Base-by-base conservation (phyloP, 2,797 vertebrate species). In the Smutsia gigantea region DNA sequence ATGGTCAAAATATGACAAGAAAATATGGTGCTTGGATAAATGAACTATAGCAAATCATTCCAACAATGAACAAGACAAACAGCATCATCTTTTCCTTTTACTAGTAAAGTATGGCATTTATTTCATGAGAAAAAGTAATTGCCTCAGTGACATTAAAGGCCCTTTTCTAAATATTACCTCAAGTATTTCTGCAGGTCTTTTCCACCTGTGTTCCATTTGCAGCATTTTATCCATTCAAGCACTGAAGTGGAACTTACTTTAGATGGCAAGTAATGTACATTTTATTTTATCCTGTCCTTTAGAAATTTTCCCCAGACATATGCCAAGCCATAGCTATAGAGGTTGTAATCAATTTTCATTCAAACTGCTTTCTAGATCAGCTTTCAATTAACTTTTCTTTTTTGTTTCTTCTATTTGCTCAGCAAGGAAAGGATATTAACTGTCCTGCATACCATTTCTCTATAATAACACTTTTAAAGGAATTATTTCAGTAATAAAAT, bases 91-190 rank as follows among this genome's bases (percentile, higher is more conserved):
- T 96, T 64, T 94, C 53, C 34, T 94, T 97, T 97, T 92, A 81
- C 94, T 97, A 93, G 82, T 63, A 95, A 96, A 93, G 84, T 81
- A 87, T 31, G 96, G 42, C 25, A 93, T 84, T 96, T 61, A 91
- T 78, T 93, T 96, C 87, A 91, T 90, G 83, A 96, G 55, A 94
- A 66, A 66, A 97, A 98, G 49, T 82, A 86, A 98, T 98, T 95
- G 95, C 85, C 57, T 96, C 86, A 10, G 79, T 96, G 79, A 87
- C 61, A 92, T 74, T 96, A 97, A 85, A n/a, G 83, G 21, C 10
- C 34, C 85, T 81, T 97, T 89, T 93, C 55, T 39, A 74, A 69
- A 68, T 95, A 93, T 96, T 94, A 93, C 69, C 96, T 95, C 87
- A 93, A 93, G 89, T 78, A 37, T 85, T 57, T 94, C 90, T 90